Base-by-base conservation (phyloP, 2,797 vertebrate genomes). In the Tokudaia muenninki region DNA sequence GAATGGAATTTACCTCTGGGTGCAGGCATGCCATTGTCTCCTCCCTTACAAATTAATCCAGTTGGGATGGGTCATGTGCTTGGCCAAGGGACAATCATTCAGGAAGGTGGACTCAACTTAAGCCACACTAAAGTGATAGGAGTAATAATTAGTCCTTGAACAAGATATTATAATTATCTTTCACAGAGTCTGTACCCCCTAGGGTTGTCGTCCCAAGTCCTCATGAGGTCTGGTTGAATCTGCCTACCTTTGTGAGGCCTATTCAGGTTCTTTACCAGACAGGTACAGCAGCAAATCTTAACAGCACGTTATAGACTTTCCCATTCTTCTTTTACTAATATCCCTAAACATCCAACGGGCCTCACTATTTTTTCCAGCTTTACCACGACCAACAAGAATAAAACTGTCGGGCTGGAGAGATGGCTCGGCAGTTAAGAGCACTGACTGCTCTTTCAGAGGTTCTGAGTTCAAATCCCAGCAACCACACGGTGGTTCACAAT, bases 341-440 rank as follows among this genome's bases (percentile, higher is more conserved):
- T 79, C 34, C 24, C 26, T 78, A 44, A 24, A 74, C 22, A 4
- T 41, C 11, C 34, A 91, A 84, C 55, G 8, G 47, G 87, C 22
- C 37, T 95, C n/a, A 52, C 77, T 86, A 78, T 82, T 24, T 86
- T 21, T 34, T 89, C 80, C 10, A 93, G 61, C 21, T 77, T 72
- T 75, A 78, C 3, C 22, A 67, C 67, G 10, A 89, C 3, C 81
- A 37, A 72, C n/a, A 34, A 77, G 41, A 77, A 87, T 52, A 52
- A 52, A 12, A 52, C 12, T 52, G 52, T 52, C 52, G 52, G 52
- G 52, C 52, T 52, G 52, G 52, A 52, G 52, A 52, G 52, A 12
- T 52, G 52, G 11, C 52, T 52, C 52, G 13, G 50, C 1, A 10
- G 50, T 50, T 50, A 50, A 50, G 50, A 50, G 52, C 52, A 52